Base-by-base conservation (phyloP, 1,140 invertebrate species). In the Vanessa tameamea region DNA sequence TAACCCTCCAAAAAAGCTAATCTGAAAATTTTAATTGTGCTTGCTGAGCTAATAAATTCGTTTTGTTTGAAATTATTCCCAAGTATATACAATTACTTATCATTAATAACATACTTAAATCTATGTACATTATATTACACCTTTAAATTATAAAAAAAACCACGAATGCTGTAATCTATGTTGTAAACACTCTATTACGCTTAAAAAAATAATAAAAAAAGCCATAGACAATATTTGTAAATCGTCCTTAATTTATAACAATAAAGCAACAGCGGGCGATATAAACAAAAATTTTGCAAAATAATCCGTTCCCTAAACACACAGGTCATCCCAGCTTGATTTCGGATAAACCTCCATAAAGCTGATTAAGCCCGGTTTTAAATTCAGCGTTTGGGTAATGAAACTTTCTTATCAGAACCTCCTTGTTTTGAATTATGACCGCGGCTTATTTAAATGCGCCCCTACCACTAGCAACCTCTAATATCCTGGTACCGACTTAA, bases 331-430 rank as follows among this genome's bases (percentile, higher is more conserved):
- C 73, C 80, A 75, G 69, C 78, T 82, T 82, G 84, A 85, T 85
- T 83, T 82, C 82, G 82, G 84, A 88, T 87, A 87, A 86, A 84
- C 82, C 85, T 69, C 82, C 84, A 81, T 85, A 86, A 85, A 86
- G 82, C 85, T 89, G 87, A 90, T 92, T 90, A 92, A 89, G 81
- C 86, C 85, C 80, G 85, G 86, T 90, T 92, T 90, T 87, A 90
- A 92, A 91, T 90, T 89, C 87, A 85, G 76, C 87, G 83, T 89
- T 89, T 77, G 85, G 87, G 81, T 90, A 92, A 92, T 92, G 90
- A 90, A 92, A 90, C 82, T 92, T 91, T 86, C 90, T 90, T 90
- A 90, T 92, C 88, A 87, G 86, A 76, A 75, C 77, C 82, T 82
- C 81, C 79, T 83, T 82, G 85, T 86, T 90, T 87, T 90, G 88